A percentile compares a stretch with the other conserved stretches of the same genome.
Evolutionary conservation across 2,888 invertebrate species (phyloP).

Genomic region (Trichogramma evanescens): DNA sequence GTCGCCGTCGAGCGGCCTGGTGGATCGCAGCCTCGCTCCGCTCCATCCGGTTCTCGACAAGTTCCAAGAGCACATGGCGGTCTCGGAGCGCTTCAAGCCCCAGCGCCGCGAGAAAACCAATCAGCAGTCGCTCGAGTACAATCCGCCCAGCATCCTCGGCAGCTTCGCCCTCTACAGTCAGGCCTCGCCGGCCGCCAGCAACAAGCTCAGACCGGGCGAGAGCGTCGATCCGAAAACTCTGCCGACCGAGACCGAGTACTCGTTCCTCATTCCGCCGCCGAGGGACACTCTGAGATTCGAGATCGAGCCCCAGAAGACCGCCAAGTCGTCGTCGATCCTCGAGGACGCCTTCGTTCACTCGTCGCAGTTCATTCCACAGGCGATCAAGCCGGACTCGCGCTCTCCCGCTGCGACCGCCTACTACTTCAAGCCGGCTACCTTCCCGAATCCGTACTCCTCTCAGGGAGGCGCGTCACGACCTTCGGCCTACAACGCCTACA

Average conservation of each 20-base stretch:
- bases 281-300: conserved; percentile 39
- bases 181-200: conserved; percentile 50
- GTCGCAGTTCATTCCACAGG: conserved; percentile 28
- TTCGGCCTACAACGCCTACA: conserved; percentile 14
- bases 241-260: conserved; percentile 36
- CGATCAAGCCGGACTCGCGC: conserved; percentile 28
- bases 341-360: conserved; percentile 30
- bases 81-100: conserved; percentile 33
- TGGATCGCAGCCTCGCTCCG: conserved; percentile 27
- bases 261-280: conserved; percentile 40
- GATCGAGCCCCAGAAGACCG: conserved; percentile 34
- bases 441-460: conserved; percentile 18
- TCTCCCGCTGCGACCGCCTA: conserved; percentile 25
- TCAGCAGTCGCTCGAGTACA: conserved; percentile 27
- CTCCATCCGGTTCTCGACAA: conserved; percentile 38
- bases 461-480: conserved; percentile 26
- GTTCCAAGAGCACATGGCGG: conserved; percentile 39
- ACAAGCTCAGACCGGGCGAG: conserved; percentile 44
- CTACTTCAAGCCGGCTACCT: conserved; percentile 29
- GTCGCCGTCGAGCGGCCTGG: conserved; percentile 31
- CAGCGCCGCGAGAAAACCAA: conserved; percentile 30
- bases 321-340: conserved; percentile 31
- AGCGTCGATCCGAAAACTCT: conserved; percentile 27
- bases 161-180: conserved; percentile 58
- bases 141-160: conserved; percentile 42